Percentiles rank a stretch among this genome's conserved stretches.
Evolutionary conservation across 2,797 vertebrate species (phyloP).

Genomic region (Rhinophrynus dorsalis): DNA sequence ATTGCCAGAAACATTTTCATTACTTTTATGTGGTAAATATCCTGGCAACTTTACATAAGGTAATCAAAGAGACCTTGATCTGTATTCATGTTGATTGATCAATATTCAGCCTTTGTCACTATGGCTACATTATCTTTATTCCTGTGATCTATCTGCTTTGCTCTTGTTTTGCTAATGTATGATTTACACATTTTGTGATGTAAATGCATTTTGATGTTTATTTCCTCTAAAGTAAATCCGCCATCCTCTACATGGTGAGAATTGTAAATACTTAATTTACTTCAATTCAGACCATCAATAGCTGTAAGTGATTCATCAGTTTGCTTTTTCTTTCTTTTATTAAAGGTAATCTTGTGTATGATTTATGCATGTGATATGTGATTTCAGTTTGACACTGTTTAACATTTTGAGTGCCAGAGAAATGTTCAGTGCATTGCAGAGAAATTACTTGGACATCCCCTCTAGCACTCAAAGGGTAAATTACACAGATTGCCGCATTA

Average conservation of each 20-base stretch:
- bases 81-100: background rate
- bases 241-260: background rate
- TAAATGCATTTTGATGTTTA: background rate
- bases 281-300: background rate
- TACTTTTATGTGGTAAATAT: background rate
- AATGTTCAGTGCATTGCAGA: too few species aligned
- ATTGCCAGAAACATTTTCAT: background rate
- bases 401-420: too few species aligned
- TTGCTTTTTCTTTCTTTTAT: too few species aligned
- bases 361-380: too few species aligned
- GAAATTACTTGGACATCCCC: too few species aligned
- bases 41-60: background rate
- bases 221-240: background rate
- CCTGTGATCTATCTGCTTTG: conserved; percentile 19
- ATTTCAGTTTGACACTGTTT: too few species aligned
- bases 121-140: background rate
- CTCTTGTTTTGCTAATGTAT: background rate
- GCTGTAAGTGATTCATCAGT: too few species aligned
- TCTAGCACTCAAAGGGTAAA: too few species aligned
- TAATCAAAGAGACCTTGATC: background rate
- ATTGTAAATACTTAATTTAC: background rate
- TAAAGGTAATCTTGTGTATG: too few species aligned
- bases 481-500: too few species aligned
- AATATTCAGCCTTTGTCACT: background rate
- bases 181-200: conserved; percentile 4